Conservation (phyloP, 2,797 vertebrate species). For the Bradypus variegatus region DNA sequence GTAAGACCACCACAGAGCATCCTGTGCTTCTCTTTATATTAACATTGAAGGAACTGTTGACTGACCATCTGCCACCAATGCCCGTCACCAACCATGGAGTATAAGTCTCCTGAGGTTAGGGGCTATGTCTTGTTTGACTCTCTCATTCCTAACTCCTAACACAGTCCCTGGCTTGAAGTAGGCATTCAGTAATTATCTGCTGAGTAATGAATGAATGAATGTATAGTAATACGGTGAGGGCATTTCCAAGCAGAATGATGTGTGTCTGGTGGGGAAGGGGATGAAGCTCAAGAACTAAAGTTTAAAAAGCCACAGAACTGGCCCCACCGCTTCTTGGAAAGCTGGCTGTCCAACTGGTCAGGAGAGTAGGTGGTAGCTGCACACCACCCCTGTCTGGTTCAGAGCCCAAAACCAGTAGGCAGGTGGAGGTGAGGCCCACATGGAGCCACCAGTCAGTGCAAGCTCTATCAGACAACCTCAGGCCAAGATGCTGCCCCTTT, state of each 20-base stretch:
- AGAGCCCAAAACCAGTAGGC: neutral
- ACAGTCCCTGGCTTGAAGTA: neutral
- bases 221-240: neutral
- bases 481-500: neutral
- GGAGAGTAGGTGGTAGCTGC: neutral
- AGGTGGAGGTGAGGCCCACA: neutral
- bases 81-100: neutral
- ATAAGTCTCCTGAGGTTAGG: neutral
- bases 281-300: neutral
- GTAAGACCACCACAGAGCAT: neutral
- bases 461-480: neutral
- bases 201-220: neutral
- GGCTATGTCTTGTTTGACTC: neutral
- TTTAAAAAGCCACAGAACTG: neutral
- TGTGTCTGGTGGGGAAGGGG: neutral
- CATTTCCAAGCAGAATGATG: neutral
- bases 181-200: neutral
- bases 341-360: neutral
- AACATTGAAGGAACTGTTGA: neutral
- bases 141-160: neutral
- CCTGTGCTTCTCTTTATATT: neutral
- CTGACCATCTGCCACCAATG: neutral
- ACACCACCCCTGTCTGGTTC: neutral
- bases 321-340: neutral
- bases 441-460: neutral